A percentile compares a stretch with the other conserved stretches of the same genome.
These are phyloP conservation scores for Cranoglanis bouderius DNA, from an alignment of 2,113 vertebrate genomes.

Conservation along the genomic window DNA sequence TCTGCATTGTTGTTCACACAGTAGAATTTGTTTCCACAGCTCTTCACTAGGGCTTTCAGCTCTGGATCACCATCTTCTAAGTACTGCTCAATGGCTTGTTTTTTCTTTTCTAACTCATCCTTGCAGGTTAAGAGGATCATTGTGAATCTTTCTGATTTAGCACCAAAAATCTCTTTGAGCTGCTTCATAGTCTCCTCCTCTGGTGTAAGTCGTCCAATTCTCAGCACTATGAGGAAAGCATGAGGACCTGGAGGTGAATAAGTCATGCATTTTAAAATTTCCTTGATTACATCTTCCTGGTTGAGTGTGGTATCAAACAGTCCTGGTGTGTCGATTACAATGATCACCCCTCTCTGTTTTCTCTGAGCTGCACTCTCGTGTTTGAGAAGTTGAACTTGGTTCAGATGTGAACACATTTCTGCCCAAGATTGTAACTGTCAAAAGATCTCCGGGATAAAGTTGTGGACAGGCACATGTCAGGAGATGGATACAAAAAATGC, in stretches of 20 bases:
- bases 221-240: neutral
- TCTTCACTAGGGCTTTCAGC: neutral
- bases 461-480: too few relatives aligned
- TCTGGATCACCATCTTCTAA: neutral
- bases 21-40: constrained; percentile 11
- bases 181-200: neutral
- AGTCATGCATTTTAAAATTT: neutral
- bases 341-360: neutral
- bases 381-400: neutral
- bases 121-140: neutral
- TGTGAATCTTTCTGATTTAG: neutral
- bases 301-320: neutral
- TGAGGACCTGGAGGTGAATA: neutral
- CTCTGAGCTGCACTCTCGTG: neutral
- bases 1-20: neutral
- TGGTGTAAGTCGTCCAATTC: neutral
- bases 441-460: too few relatives aligned
- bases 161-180: neutral
- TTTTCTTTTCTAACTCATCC: neutral
- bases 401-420: neutral
- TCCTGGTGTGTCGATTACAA: neutral
- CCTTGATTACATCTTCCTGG: neutral
- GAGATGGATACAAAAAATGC: too few relatives aligned
- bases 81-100: constrained; percentile 1
- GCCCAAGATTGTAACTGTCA: too few relatives aligned